These are phyloP conservation scores for Orchesella cincta DNA, from an alignment of 1,140 invertebrate species.

Conservation along the genomic window DNA sequence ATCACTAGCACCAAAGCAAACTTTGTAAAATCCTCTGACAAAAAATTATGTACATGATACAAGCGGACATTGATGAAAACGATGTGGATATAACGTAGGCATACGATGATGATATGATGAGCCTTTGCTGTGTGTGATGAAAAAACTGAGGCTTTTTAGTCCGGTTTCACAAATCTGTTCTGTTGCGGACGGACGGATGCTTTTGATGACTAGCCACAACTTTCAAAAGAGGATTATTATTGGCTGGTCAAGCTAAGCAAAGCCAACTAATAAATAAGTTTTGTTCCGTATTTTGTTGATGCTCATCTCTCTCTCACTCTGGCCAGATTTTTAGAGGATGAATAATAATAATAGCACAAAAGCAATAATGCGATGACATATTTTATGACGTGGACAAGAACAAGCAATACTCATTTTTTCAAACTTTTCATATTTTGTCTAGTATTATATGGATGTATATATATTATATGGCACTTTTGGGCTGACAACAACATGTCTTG, in stretches of 20 bases:
- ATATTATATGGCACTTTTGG: background rate
- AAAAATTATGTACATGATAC: too few relatives aligned
- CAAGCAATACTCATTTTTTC: background rate
- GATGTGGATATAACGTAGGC: too few relatives aligned
- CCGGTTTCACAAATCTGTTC: too few relatives aligned
- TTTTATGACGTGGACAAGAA: conserved; percentile 1
- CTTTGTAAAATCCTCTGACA: too few relatives aligned
- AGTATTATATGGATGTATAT: background rate
- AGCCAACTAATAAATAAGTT: background rate
- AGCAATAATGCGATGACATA: conserved; percentile 6
- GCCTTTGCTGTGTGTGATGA: too few relatives aligned
- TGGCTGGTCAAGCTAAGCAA: background rate
- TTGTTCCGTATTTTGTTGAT: background rate
- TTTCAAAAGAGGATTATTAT: background rate
- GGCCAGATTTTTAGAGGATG: background rate
- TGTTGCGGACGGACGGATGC: background rate
- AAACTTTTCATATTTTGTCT: background rate
- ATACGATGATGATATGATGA: too few relatives aligned
- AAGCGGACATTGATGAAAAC: too few relatives aligned
- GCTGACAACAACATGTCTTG: too few relatives aligned
- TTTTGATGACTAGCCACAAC: background rate
- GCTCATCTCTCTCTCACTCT: too few relatives aligned
- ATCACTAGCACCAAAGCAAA: too few relatives aligned
- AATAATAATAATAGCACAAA: background rate
- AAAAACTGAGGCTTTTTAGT: too few relatives aligned